Conservation (phyloP, 2,888 invertebrate species). For the Scelioninae gen. 2 region DNA sequence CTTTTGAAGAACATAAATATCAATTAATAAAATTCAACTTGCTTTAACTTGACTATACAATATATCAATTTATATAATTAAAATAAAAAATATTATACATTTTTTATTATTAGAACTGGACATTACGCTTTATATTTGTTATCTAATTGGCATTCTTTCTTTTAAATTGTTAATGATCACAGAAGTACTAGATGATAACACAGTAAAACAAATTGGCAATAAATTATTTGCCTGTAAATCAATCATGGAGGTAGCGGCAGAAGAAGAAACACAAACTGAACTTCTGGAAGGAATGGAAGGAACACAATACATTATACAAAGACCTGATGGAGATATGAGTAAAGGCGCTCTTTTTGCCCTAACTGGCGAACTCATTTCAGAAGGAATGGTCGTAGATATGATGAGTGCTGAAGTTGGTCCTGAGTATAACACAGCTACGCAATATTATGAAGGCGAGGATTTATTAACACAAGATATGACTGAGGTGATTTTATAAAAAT, state of each 20-base stretch:
- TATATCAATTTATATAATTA: too few relatives aligned
- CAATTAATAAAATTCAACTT: too few relatives aligned
- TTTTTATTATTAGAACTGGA: too few relatives aligned
- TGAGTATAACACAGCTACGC: conserved; percentile 69
- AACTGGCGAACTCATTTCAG: conserved; percentile 72
- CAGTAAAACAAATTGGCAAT: conserved; percentile 55
- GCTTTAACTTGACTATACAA: too few relatives aligned
- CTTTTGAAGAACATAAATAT: too few relatives aligned
- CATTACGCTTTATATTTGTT: too few relatives aligned
- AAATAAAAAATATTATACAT: too few relatives aligned
- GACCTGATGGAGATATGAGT: conserved; percentile 72
- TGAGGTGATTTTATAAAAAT: conserved; percentile 64
- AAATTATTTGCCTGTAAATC: conserved; percentile 48
- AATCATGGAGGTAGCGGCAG: conserved; percentile 71
- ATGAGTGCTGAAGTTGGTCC: conserved; percentile 72
- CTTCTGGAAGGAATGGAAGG: conserved; percentile 73
- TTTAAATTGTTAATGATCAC: conserved; percentile 6
- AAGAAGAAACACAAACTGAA: conserved; percentile 73
- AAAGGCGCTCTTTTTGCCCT: conserved; percentile 72
- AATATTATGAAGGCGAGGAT: conserved; percentile 73
- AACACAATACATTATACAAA: conserved; percentile 74
- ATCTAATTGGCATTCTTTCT: too few relatives aligned
- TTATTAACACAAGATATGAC: conserved; percentile 71
- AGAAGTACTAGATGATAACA: conserved; percentile 52
- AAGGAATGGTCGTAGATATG: conserved; percentile 75